phyloP scores from a whole-genome alignment of 2,888 invertebrate species.

The Tenthredo mesomela region DNA sequence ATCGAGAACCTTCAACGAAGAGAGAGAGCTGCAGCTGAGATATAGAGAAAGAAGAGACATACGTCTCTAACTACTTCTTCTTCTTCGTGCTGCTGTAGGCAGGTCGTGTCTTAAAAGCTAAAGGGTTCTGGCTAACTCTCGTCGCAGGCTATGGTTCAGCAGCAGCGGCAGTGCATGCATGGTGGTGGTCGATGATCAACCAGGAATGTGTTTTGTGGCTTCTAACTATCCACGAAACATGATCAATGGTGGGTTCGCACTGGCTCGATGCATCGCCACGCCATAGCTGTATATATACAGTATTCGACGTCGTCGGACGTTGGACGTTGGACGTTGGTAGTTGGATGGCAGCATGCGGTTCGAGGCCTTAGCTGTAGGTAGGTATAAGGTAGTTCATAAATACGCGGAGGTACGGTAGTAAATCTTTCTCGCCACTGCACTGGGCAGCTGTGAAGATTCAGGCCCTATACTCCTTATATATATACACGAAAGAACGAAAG shows the following conservation, averaged over 20 bases:
- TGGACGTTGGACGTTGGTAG: not conserved
- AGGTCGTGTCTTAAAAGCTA: not conserved
- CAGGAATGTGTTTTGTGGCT: conserved; percentile 75
- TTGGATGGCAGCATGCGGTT: conserved; percentile 46
- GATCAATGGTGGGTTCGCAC: conserved; percentile 74
- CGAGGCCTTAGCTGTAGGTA: conserved; percentile 15
- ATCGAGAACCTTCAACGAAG: not conserved
- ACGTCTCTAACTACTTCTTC: not conserved
- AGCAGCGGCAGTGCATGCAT: conserved; percentile 63
- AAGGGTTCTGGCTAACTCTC: conserved; percentile 3
- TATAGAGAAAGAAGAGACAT: not conserved
- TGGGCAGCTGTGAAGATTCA: conserved; percentile 64
- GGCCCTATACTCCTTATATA: not conserved
- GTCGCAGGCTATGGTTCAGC: conserved; percentile 32
- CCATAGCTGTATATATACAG: not conserved
- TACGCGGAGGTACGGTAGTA: conserved; percentile 75
- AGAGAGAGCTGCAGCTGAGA: not conserved
- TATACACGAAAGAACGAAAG: not conserved
- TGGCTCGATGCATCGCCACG: conserved; percentile 62
- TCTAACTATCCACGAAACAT: conserved; percentile 74
- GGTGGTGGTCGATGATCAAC: conserved; percentile 63
- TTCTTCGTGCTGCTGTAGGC: not conserved
- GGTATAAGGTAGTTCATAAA: conserved; percentile 73
- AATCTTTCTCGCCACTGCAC: conserved; percentile 75
- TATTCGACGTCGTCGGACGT: not conserved